phyloP scores from a whole-genome alignment of 1,140 invertebrate species.

The Sarcophaga peregrina region DNA sequence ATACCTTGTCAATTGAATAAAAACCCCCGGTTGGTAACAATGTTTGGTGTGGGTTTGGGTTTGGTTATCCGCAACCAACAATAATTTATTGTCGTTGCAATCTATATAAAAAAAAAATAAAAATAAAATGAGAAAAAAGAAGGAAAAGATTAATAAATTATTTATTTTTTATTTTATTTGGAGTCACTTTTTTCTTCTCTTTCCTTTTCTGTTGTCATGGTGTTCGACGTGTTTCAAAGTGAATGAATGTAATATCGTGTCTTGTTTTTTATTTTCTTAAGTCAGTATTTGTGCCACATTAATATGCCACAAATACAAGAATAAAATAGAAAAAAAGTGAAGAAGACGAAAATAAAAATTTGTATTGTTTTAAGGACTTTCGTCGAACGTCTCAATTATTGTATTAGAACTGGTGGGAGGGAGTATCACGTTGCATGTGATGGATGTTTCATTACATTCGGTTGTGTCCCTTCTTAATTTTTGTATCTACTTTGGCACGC shows the following conservation, averaged over 20 bases:
- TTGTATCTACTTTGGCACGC: conserved; percentile 8
- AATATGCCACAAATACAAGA: too few relatives aligned
- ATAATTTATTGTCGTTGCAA: conserved; percentile 25
- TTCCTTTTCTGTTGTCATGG: background rate
- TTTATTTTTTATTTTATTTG: conserved; percentile 15
- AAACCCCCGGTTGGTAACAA: too few relatives aligned
- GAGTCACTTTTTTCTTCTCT: background rate
- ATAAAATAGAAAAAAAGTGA: too few relatives aligned
- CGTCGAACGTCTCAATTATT: background rate
- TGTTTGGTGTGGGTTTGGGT: background rate
- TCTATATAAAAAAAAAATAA: conserved; percentile 14
- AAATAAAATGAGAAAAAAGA: too few relatives aligned
- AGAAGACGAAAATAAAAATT: too few relatives aligned
- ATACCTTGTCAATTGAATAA: too few relatives aligned
- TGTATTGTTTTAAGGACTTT: background rate
- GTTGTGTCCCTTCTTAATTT: background rate
- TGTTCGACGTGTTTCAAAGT: background rate
- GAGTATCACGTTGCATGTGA: conserved; percentile 32
- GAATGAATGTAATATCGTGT: background rate
- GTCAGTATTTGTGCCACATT: too few relatives aligned
- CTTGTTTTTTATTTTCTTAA: too few relatives aligned
- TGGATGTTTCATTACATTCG: background rate
- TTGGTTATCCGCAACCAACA: background rate
- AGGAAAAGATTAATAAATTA: conserved; percentile 41
- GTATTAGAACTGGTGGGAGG: too few relatives aligned